Evolutionary conservation across 2,888 invertebrate species (phyloP).

Genomic region (Ormia ochracea): DNA sequence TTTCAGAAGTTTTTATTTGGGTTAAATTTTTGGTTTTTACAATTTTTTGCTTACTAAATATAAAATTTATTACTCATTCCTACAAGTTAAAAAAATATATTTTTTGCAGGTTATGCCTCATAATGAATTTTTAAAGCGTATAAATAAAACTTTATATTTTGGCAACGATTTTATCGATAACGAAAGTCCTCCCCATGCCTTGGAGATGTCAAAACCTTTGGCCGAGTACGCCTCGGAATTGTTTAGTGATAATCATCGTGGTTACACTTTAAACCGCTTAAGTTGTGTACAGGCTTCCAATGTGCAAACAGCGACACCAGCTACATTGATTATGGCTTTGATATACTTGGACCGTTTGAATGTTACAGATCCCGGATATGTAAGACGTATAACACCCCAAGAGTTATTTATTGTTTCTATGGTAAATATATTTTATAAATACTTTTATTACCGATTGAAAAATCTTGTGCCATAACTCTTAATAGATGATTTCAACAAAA

Average conservation of each 20-base stretch:
- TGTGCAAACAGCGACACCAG: conserved; percentile 88
- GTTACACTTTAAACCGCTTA: conserved; percentile 86
- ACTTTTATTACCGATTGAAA: too few relatives aligned
- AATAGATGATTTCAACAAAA: conserved; percentile 96
- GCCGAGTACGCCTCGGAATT: conserved; percentile 89
- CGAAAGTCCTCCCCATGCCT: conserved; percentile 81
- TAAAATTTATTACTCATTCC: not conserved
- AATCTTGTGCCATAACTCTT: too few relatives aligned
- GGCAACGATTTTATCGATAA: conserved; percentile 83
- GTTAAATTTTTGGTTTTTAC: not conserved
- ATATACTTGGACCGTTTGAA: conserved; percentile 94
- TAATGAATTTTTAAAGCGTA: conserved; percentile 86
- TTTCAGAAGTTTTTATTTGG: not conserved
- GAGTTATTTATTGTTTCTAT: conserved; percentile 96
- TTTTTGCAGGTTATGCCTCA: conserved; percentile 78
- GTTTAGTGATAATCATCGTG: conserved; percentile 87
- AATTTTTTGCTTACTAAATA: not conserved
- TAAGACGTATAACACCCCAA: conserved; percentile 88
- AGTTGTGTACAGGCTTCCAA: conserved; percentile 86
- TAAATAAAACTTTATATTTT: conserved; percentile 93
- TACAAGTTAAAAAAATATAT: not conserved
- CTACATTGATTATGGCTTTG: conserved; percentile 93
- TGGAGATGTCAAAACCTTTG: conserved; percentile 80
- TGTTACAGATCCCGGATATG: conserved; percentile 87
- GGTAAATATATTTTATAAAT: conserved; percentile 79